These are phyloP conservation scores for Sebastes baramenuke DNA, from an alignment of 2,797 vertebrate genomes.

Conservation along the genomic window DNA sequence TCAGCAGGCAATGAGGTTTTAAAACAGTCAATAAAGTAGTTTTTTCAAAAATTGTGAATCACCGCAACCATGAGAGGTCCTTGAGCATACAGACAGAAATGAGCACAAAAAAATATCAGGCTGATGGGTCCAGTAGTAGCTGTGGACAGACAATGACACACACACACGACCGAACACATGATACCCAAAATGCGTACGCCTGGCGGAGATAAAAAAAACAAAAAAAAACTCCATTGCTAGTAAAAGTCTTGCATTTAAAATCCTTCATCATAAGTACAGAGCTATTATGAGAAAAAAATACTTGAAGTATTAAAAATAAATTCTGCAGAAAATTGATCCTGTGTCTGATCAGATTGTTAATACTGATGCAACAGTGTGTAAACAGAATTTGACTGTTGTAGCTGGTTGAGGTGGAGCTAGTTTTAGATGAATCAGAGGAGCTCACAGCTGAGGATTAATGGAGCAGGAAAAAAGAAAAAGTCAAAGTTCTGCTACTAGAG, in stretches of 20 bases:
- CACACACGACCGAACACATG: no score
- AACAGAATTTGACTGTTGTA: background rate
- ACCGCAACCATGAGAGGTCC: no score
- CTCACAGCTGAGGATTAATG: background rate
- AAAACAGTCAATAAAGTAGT: no score
- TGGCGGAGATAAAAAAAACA: no score
- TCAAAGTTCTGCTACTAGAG: fast-evolving
- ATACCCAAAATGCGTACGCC: no score
- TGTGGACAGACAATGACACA: no score
- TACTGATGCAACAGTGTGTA: background rate
- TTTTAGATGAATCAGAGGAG: background rate
- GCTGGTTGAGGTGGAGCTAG: background rate
- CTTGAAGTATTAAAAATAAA: background rate
- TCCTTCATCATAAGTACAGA: background rate
- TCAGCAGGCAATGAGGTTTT: no score
- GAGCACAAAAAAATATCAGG: no score
- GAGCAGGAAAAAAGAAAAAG: background rate
- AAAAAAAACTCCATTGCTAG: background rate
- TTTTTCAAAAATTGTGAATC: no score
- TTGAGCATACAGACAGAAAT: fast-evolving
- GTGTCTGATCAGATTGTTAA: no score
- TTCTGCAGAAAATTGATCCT: background rate
- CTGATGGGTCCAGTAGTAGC: fast-evolving
- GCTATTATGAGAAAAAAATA: background rate
- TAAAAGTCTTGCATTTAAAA: background rate